Evolutionary conservation across 2,113 vertebrate species (phyloP), one percentile per base, ranked within the genome.

Genomic region (Tringa solitaria): DNA sequence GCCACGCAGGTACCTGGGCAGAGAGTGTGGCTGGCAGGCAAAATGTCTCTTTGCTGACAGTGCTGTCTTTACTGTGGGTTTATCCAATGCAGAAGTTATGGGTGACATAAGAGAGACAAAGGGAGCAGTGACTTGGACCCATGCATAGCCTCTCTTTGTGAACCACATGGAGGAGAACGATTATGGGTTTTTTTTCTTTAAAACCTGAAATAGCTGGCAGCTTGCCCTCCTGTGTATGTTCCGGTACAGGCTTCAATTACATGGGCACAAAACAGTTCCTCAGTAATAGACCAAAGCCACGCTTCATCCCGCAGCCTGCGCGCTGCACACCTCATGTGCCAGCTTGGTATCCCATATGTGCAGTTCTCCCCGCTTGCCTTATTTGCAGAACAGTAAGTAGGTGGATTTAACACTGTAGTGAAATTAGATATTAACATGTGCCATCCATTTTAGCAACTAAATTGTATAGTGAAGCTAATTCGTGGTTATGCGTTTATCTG

Each of bases 351-450:
- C 68, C 86, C 68, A 41, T 88, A 81, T 84, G 76, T 43, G 83
- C 94, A 33, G 37, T 15, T 65, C 24, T 35, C 54, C 10, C 26
- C 1, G 1, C 79, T 77, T 43, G 27, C 60, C 64, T 77, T 77
- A 89, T 82, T 68, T 78, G 37, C 39, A 64, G 87, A 89, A 85
- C 57, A 80, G 54, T 91, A 94, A 95, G 89, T 83, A 95, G 91
- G 84, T 80, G 93, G 82, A 93, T 96, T 94, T 93, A 95, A 85
- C 63, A 65, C 84, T 21, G 10, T 23, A 48, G 27, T 65, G 77
- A 94, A 82, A 84, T 91, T 39, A 89, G 84, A 73, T 93, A 89
- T 87, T 90, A 93, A 53, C 57, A 22, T 15, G 9, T 61, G 46
- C 30, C 30, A 54, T 70, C 41, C 51, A 41, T 80, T 93, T 93